Percentiles rank a stretch among this genome's conserved stretches.
Conservation (phyloP, 2,797 vertebrate genomes). For the Danionella dracula region DNA sequence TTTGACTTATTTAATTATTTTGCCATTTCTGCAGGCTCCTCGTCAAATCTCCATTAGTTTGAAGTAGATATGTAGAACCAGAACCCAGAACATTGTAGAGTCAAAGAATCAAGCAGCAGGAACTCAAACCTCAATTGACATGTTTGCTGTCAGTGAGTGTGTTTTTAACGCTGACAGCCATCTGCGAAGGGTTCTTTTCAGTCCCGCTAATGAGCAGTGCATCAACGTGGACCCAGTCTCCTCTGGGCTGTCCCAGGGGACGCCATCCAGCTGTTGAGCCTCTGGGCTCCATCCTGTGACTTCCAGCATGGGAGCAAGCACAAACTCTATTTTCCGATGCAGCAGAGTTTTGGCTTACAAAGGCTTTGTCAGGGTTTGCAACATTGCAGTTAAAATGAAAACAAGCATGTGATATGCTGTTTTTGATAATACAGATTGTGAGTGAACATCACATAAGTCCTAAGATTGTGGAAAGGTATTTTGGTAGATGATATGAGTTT, state of each 20-base stretch:
- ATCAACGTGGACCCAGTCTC: constrained; percentile 72
- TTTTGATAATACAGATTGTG: not conserved
- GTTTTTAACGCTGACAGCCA: constrained; percentile 74
- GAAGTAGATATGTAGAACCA: no score
- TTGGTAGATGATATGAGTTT: not conserved
- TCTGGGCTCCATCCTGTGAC: constrained; percentile 18
- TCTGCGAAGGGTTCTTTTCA: constrained; percentile 77
- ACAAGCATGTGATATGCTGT: not conserved
- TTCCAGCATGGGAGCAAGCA: not conserved
- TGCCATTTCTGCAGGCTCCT: no score
- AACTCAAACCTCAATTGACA: constrained; percentile 78
- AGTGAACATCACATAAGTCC: not conserved
- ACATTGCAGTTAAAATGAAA: not conserved
- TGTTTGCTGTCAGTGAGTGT: constrained; percentile 66
- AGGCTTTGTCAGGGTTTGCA: constrained; percentile 11
- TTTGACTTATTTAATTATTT: no score
- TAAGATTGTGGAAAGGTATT: not conserved
- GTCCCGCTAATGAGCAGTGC: constrained; percentile 77
- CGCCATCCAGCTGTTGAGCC: constrained; percentile 71
- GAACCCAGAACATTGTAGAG: no score
- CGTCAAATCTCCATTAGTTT: no score
- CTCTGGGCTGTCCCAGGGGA: constrained; percentile 72
- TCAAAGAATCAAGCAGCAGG: constrained; percentile 62
- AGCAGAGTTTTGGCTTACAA: not conserved
- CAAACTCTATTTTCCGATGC: constrained; percentile 26